phyloP scores from a whole-genome alignment of 2,888 invertebrate species.

The Sphaerophoria taeniata region DNA sequence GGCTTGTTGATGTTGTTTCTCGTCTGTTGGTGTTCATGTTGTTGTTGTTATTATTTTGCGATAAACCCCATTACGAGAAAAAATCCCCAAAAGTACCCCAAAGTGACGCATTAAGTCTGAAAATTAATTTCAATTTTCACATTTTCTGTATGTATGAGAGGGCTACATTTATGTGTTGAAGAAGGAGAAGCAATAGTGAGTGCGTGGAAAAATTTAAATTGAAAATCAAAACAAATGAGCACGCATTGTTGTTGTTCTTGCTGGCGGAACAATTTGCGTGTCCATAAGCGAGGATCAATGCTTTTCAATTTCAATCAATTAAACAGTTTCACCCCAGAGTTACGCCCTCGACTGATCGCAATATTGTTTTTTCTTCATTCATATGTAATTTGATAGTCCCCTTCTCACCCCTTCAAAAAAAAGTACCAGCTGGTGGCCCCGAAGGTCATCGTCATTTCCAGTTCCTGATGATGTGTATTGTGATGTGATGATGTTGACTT shows the following conservation, averaged over 20 bases:
- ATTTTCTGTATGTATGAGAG: background rate
- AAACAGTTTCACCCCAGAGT: slow-evolving; percentile 41
- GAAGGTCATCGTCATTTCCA: slow-evolving; percentile 1
- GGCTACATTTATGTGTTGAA: background rate
- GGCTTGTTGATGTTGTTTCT: background rate
- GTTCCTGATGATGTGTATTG: slow-evolving; percentile 28
- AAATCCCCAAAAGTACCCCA: slow-evolving; percentile 55
- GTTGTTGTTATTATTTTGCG: slow-evolving; percentile 21
- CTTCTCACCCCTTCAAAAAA: slow-evolving; percentile 19
- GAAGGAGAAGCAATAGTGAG: background rate
- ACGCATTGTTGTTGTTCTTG: background rate
- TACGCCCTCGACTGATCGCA: background rate
- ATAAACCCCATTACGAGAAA: slow-evolving; percentile 33
- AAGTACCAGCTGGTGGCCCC: background rate
- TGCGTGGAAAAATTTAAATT: slow-evolving; percentile 48
- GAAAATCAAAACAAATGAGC: slow-evolving; percentile 55
- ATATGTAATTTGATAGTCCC: background rate
- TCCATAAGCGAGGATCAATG: slow-evolving; percentile 8
- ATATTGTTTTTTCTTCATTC: background rate
- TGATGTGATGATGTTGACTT: slow-evolving; percentile 41
- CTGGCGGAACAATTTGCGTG: slow-evolving; percentile 29
- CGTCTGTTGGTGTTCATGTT: background rate
- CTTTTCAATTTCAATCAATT: slow-evolving; percentile 65
- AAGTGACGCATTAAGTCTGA: slow-evolving; percentile 58
- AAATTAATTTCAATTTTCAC: slow-evolving; percentile 64